Evolutionary conservation across 2,113 vertebrate species (phyloP).

Genomic region (Hemiscyllium ocellatum): DNA sequence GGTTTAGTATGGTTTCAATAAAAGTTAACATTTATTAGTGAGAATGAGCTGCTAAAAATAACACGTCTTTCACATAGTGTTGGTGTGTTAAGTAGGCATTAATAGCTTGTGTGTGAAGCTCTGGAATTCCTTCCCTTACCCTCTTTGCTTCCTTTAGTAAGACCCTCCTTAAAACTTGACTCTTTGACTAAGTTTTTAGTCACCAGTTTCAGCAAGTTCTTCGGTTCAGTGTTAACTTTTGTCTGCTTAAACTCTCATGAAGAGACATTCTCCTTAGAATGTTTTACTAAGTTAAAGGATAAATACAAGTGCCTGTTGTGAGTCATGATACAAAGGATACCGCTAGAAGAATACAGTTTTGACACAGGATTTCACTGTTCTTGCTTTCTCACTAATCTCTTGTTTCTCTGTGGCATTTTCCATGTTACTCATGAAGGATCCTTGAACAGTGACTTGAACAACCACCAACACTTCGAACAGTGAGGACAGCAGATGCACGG

Average conservation of each 20-base stretch:
- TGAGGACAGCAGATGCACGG: too few species aligned
- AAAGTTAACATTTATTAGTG: constrained; percentile 10
- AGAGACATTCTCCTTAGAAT: not conserved
- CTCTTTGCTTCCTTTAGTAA: not conserved
- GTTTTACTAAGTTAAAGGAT: not conserved
- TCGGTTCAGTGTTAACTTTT: not conserved
- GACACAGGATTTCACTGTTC: not conserved
- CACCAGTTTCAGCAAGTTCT: not conserved
- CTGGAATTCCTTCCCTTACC: not conserved
- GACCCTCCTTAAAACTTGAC: not conserved
- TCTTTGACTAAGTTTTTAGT: not conserved
- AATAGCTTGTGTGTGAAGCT: not conserved
- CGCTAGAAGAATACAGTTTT: not conserved
- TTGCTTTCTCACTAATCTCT: not conserved
- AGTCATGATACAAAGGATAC: not conserved
- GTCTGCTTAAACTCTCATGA: not conserved
- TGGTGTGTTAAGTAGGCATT: constrained; percentile 21
- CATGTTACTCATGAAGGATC: too few species aligned
- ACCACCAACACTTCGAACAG: too few species aligned
- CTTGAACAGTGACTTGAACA: too few species aligned
- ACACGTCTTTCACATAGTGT: not conserved
- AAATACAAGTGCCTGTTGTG: not conserved
- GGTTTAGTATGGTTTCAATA: constrained; percentile 16
- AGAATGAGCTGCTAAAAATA: constrained; percentile 34
- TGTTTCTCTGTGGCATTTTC: too few species aligned